phyloP scores from a whole-genome alignment of 53 echinoderm and acorn worm genomes.

The Hippasteria phrygiana region DNA sequence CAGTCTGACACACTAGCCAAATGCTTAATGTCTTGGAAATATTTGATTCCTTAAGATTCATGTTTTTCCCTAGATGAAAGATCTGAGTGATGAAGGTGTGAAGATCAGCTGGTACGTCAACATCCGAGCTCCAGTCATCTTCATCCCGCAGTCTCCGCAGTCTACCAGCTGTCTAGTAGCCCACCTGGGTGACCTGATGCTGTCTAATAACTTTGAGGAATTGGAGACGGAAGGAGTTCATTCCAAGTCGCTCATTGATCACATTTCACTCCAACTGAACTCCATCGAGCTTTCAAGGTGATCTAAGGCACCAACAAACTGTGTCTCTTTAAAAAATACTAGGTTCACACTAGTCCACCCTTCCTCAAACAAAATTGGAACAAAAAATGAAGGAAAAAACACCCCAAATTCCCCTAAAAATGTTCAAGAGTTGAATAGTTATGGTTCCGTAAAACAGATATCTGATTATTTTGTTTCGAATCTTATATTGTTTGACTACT shows the following conservation, averaged over 20 bases:
- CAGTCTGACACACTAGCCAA: too few species aligned
- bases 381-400: too few species aligned
- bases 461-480: too few species aligned
- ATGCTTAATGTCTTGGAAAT: too few species aligned
- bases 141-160: slow-evolving; percentile 82
- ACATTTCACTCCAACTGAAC: slow-evolving; percentile 77
- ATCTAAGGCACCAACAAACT: not conserved
- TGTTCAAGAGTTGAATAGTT: too few species aligned
- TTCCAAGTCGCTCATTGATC: slow-evolving; percentile 70
- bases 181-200: slow-evolving; percentile 87
- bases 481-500: too few species aligned
- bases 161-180: slow-evolving; percentile 84
- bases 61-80: slow-evolving; percentile 74
- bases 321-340: not conserved
- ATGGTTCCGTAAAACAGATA: too few species aligned
- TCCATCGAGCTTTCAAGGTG: slow-evolving; percentile 90
- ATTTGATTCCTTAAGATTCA: too few species aligned
- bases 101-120: slow-evolving; percentile 85
- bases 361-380: too few species aligned
- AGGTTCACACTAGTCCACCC: too few species aligned
- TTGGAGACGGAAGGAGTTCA: slow-evolving; percentile 7
- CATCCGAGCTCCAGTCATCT: slow-evolving; percentile 91
- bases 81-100: slow-evolving; percentile 77
- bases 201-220: slow-evolving; percentile 80
- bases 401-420: too few species aligned